Conservation (phyloP, 2,888 invertebrate species). For the Caenorhabditis imperialis region DNA sequence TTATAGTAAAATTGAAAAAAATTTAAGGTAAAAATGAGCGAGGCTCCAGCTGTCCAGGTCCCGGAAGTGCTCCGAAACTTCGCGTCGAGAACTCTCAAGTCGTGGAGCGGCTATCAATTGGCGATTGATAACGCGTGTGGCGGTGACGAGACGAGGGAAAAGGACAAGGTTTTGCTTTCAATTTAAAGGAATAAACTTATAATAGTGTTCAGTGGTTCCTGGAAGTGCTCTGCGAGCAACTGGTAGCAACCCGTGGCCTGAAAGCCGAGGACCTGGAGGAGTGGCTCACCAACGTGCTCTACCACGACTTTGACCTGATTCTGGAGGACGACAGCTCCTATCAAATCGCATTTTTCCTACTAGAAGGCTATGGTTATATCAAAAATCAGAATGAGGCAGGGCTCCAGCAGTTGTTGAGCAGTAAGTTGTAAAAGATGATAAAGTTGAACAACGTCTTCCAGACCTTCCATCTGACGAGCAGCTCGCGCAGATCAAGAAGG, state of each 20-base stretch:
- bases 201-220: slow-evolving; percentile 66
- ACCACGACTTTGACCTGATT: slow-evolving; percentile 69
- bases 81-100: slow-evolving; percentile 49
- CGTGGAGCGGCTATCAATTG: slow-evolving; percentile 69
- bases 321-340: slow-evolving; percentile 69
- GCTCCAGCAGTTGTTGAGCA: slow-evolving; percentile 48
- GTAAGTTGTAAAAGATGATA: slow-evolving; percentile 21
- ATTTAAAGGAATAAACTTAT: slow-evolving; percentile 13
- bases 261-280: slow-evolving; percentile 68
- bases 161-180: slow-evolving; percentile 50
- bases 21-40: slow-evolving; percentile 21
- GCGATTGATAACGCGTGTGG: slow-evolving; percentile 65
- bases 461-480: slow-evolving; percentile 51
- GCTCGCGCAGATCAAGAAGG: slow-evolving; percentile 44
- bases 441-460: slow-evolving; percentile 28
- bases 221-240: slow-evolving; percentile 62
- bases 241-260: slow-evolving; percentile 58
- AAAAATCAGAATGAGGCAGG: slow-evolving; percentile 57
- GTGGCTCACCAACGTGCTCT: slow-evolving; percentile 67
- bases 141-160: slow-evolving; percentile 66
- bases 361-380: slow-evolving; percentile 62
- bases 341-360: slow-evolving; percentile 61
- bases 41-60: background rate
- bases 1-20: no score
- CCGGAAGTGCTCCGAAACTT: slow-evolving; percentile 33